Percentiles rank a stretch among this genome's conserved stretches.
phyloP scores from a whole-genome alignment of 2,888 invertebrate species.

The Ryuthela nishihirai region DNA sequence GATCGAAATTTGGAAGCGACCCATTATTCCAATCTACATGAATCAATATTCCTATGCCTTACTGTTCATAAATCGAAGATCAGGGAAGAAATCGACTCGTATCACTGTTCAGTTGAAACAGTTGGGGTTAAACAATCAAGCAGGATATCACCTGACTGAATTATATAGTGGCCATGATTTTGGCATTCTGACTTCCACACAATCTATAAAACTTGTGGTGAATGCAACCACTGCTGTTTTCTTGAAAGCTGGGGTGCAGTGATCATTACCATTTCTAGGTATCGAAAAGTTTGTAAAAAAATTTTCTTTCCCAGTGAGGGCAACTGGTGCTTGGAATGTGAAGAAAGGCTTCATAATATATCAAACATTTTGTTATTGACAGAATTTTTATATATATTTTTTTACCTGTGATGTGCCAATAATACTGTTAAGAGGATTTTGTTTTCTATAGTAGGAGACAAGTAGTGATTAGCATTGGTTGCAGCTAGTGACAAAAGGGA shows the following conservation, averaged over 20 bases:
- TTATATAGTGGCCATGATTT: slow-evolving; percentile 5
- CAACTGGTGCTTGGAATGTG: too few species aligned
- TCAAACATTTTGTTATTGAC: too few species aligned
- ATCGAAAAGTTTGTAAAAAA: too few species aligned
- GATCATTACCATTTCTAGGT: too few species aligned
- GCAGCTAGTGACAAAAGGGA: too few species aligned
- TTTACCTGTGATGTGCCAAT: too few species aligned
- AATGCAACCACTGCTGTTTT: slow-evolving; percentile 11
- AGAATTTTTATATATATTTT: too few species aligned
- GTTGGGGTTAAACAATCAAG: slow-evolving; percentile 19
- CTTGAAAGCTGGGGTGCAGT: slow-evolving; percentile 9
- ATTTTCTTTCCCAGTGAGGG: too few species aligned
- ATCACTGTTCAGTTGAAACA: slow-evolving; percentile 8
- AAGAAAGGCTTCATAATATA: too few species aligned
- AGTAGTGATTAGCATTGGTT: too few species aligned
- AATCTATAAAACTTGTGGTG: neutral
- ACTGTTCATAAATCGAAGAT: slow-evolving; percentile 26
- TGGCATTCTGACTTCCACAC: slow-evolving; percentile 1
- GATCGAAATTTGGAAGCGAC: slow-evolving; percentile 23
- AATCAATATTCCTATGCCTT: slow-evolving; percentile 30
- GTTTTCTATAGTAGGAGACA: too few species aligned
- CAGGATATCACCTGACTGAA: slow-evolving; percentile 9
- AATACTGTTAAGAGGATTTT: too few species aligned
- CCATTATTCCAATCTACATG: slow-evolving; percentile 7
- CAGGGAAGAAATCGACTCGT: neutral